Percentiles rank a stretch among this genome's conserved stretches.
Conservation (phyloP, 1,140 invertebrate genomes). For the Cherax destructor region DNA sequence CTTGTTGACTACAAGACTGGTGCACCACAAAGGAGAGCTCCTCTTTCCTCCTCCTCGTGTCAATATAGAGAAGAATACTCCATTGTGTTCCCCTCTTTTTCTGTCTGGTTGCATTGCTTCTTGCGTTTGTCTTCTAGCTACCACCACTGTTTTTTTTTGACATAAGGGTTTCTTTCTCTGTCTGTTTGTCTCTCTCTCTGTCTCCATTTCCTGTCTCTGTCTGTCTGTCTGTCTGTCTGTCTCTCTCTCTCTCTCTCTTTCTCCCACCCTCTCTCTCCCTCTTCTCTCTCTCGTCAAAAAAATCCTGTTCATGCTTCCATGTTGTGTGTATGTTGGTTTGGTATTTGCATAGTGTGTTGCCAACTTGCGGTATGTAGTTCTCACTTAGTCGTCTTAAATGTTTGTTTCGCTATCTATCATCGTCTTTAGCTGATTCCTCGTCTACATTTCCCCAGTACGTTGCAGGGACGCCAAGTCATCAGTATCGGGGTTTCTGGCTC, state of each 20-base stretch:
- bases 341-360: too few relatives aligned
- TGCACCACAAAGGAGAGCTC: too few relatives aligned
- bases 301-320: too few relatives aligned
- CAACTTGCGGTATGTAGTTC: neutral
- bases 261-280: neutral
- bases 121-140: neutral
- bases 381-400: neutral
- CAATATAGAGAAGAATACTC: neutral
- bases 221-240: neutral
- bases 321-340: too few relatives aligned
- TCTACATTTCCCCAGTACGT: neutral
- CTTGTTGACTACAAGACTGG: too few relatives aligned
- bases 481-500: neutral
- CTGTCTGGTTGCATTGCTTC: neutral
- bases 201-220: too few relatives aligned
- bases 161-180: too few relatives aligned
- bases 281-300: neutral
- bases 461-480: neutral
- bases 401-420: neutral
- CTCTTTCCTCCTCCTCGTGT: neutral
- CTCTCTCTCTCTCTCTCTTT: neutral
- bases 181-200: too few relatives aligned
- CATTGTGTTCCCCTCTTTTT: too few relatives aligned
- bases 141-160: too few relatives aligned
- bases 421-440: neutral